Conservation (phyloP, 2,888 invertebrate genomes). For the Heliconius cydno region DNA sequence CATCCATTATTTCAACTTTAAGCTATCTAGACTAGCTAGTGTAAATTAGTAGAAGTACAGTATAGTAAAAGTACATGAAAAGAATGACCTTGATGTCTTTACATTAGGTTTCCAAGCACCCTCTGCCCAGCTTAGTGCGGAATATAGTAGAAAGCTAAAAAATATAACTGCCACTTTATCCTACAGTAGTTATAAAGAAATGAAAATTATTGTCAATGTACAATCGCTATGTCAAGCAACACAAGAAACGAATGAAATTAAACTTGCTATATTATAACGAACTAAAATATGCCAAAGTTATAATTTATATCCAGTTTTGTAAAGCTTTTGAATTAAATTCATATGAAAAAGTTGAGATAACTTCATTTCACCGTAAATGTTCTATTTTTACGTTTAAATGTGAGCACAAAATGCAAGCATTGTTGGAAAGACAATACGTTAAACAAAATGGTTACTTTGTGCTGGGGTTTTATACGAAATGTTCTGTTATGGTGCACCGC, state of each 20-base stretch:
- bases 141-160: no score
- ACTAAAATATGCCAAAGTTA: background rate
- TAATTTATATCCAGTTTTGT: background rate
- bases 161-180: no score
- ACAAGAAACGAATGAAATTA: background rate
- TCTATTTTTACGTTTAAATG: background rate
- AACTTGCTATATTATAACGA: background rate
- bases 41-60: background rate
- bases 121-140: no score
- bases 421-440: conserved; percentile 24
- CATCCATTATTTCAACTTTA: conserved; percentile 11
- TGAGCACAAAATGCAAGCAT: conserved; percentile 22
- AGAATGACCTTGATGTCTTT: background rate
- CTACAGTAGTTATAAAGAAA: no score
- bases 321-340: background rate
- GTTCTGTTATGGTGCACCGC: conserved; percentile 16
- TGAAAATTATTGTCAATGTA: no score
- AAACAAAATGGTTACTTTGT: conserved; percentile 31
- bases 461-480: conserved; percentile 23
- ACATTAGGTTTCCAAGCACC: no score
- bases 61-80: conserved; percentile 1
- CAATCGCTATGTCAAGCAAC: no score
- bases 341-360: conserved; percentile 4
- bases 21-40: background rate
- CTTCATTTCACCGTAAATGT: background rate